Conservation (phyloP, 2,888 invertebrate species). For the Luperina nickerlii region DNA sequence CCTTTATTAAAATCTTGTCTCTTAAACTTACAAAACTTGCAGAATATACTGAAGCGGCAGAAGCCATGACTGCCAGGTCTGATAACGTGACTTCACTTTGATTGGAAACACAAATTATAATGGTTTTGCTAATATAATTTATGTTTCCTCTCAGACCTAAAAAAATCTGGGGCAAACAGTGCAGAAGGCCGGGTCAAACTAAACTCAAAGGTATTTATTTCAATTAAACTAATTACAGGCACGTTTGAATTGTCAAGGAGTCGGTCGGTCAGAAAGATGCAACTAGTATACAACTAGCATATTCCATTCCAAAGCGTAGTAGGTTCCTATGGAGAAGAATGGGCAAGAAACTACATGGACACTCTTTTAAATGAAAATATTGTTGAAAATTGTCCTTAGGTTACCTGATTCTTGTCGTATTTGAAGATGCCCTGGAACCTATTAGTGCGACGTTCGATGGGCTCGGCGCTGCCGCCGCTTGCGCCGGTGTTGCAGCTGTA, state of each 20-base stretch:
- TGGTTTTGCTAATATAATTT: not conserved
- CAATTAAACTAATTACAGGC: not conserved
- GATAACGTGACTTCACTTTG: not conserved
- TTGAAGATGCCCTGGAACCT: slow-evolving; percentile 92
- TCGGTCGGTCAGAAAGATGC: not conserved
- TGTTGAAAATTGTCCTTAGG: slow-evolving; percentile 1
- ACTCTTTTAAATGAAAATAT: not conserved
- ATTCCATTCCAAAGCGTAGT: not conserved
- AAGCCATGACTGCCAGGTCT: not conserved
- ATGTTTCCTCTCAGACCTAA: not conserved
- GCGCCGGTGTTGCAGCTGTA: slow-evolving; percentile 89
- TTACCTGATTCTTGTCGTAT: slow-evolving; percentile 94
- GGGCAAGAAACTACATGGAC: not conserved
- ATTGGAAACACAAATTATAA: not conserved
- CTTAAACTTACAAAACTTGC: not conserved
- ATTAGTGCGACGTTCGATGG: slow-evolving; percentile 78
- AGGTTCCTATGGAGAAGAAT: not conserved
- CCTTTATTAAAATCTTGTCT: not conserved
- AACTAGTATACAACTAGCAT: not conserved
- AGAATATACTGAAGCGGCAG: not conserved
- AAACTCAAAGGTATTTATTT: no score
- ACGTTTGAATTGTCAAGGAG: not conserved
- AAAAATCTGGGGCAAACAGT: no score
- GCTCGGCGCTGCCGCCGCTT: slow-evolving; percentile 83
- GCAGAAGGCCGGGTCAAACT: no score